Percentiles rank a stretch among this genome's conserved stretches.
Evolutionary conservation across 2,888 invertebrate genomes (phyloP).

Genomic region (Tenodera sinensis): DNA sequence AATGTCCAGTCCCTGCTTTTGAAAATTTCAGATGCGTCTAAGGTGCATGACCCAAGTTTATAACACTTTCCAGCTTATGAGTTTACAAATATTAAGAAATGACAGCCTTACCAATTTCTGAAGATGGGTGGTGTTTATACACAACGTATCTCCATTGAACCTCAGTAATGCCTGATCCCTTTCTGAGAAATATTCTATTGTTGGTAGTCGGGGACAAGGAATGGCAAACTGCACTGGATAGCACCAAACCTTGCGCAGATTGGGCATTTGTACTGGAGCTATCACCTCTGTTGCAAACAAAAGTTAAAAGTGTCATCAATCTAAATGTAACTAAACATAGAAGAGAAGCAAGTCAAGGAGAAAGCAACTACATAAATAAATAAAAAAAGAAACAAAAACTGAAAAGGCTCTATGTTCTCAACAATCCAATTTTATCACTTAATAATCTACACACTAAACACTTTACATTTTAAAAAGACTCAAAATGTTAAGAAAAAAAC

Average conservation of each 20-base stretch:
- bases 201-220: slow-evolving; percentile 78
- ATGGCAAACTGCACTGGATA: slow-evolving; percentile 85
- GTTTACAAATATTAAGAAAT: neutral
- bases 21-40: no score
- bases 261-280: slow-evolving; percentile 55
- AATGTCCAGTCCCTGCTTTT: no score
- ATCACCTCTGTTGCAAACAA: slow-evolving; percentile 36
- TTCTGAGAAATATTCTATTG: slow-evolving; percentile 82
- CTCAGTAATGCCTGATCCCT: slow-evolving; percentile 81
- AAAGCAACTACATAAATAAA: no score
- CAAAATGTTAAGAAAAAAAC: no score
- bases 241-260: slow-evolving; percentile 88
- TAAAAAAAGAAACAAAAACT: neutral
- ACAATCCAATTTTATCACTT: no score
- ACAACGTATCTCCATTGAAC: slow-evolving; percentile 82
- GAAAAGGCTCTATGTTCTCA: no score
- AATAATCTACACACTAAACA: no score
- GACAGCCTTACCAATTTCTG: slow-evolving; percentile 74
- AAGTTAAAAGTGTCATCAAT: neutral
- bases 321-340: neutral
- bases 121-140: slow-evolving; percentile 81
- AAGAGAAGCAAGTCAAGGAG: neutral
- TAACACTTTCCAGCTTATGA: no score
- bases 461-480: no score
- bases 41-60: no score